Evolutionary conservation across 1,140 invertebrate species (phyloP).

Genomic region (Drosophila malerkotliana): DNA sequence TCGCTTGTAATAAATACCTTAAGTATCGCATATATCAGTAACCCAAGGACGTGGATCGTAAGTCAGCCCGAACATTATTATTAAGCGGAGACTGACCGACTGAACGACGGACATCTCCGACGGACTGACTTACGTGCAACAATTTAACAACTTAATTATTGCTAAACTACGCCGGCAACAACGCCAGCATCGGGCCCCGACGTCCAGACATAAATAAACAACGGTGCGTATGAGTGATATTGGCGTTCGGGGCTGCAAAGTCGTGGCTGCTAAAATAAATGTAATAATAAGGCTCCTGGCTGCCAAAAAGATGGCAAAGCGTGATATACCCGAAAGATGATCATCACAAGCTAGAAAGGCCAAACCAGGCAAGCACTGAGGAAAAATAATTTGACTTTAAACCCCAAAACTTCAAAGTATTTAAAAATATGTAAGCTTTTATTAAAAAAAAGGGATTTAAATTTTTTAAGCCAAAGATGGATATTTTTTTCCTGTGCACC

Average conservation of each 20-base stretch:
- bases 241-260: constrained; percentile 37
- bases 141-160: constrained; percentile 84
- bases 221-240: constrained; percentile 79
- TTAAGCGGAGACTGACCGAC: constrained; percentile 61
- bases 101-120: constrained; percentile 11
- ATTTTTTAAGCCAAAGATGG: background rate
- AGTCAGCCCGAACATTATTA: constrained; percentile 79
- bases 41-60: constrained; percentile 83
- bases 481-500: constrained; percentile 8
- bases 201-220: constrained; percentile 71
- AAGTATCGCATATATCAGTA: constrained; percentile 83
- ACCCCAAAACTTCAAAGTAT: background rate
- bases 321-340: constrained; percentile 71
- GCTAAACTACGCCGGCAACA: constrained; percentile 78
- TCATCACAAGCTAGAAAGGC: constrained; percentile 43
- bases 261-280: constrained; percentile 35
- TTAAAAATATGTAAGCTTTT: background rate
- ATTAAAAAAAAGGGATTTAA: too few species aligned
- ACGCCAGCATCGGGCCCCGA: constrained; percentile 28
- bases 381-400: background rate
- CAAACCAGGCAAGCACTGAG: constrained; percentile 21
- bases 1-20: constrained; percentile 84
- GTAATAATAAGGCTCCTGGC: constrained; percentile 8
- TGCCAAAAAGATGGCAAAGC: constrained; percentile 73
- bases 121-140: constrained; percentile 79